Conservation (phyloP, 2,113 vertebrate genomes). For the Saccopteryx leptura region DNA sequence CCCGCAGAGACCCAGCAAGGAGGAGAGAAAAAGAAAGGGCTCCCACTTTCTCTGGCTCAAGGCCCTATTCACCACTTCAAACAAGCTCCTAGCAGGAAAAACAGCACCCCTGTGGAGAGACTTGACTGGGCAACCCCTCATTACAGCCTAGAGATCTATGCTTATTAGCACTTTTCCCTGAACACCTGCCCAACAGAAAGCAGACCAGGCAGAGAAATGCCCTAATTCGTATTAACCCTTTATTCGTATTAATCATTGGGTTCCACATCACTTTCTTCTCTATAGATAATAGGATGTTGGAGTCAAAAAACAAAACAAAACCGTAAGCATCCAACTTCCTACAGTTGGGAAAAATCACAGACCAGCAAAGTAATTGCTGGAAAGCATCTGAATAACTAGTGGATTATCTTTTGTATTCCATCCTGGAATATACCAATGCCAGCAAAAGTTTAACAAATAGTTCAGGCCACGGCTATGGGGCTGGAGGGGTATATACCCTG, state of each 20-base stretch:
- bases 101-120: slow-evolving; percentile 28
- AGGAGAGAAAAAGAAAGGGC: not conserved
- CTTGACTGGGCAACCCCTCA: not conserved
- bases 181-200: slow-evolving; percentile 36
- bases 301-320: not conserved
- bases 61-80: slow-evolving; percentile 49
- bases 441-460: not conserved
- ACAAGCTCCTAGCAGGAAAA: slow-evolving; percentile 26
- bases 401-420: not conserved
- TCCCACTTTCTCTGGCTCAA: not conserved
- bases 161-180: slow-evolving; percentile 54
- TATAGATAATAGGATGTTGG: not conserved
- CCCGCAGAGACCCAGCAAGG: not conserved
- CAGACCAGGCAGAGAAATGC: not conserved
- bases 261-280: not conserved
- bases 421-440: not conserved
- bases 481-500: fast-evolving
- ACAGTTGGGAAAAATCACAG: not conserved
- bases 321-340: not conserved
- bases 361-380: not conserved
- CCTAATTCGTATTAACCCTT: slow-evolving; percentile 28
- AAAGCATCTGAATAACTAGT: not conserved
- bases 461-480: not conserved
- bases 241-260: not conserved
- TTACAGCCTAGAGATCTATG: slow-evolving; percentile 13